Base-by-base conservation (phyloP, 2,797 vertebrate species). In the Semaprochilodus insignis region DNA sequence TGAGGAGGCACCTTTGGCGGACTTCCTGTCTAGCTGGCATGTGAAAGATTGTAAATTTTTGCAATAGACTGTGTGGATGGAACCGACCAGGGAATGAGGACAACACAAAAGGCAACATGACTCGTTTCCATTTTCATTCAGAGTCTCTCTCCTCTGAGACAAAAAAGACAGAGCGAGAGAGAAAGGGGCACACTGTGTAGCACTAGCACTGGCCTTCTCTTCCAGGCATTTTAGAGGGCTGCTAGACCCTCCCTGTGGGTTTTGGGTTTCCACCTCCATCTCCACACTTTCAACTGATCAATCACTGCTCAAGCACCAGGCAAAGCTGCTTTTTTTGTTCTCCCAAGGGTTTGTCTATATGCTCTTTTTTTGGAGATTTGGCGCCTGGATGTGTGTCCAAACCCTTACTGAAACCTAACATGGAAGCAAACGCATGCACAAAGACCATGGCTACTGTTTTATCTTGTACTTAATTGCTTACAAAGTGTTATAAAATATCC, bases 401-500 rank as follows among this genome's bases (percentile, higher is more conserved):
- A 25, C 44, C 75, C 57, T 80, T 63, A 74, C 52, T 13, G 25
- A 80, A 81, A 74, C 74, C 74, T 77, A 87, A 84, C 81, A 57
- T 40, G 10, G 72, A 81, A 75, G 60, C 10, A 80, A 82, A 78
- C 88, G 91, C 92, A 93, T 93, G 93, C 91, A 92, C 91, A 89
- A 93, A 90, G 92, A 93, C 92, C 93, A 90, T 89, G 75, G 88
- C 88, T 90, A 91, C 92, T 92, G 91, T 93, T 93, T 86, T 81
- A 81, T 87, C 88, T 89, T 86, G 78, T 88, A 81, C 86, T 83
- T 78, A 85, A 88, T 76, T 84, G 85, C 84, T 80, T 86, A 85
- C 71, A 63, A 79, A 79, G 78, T 76, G 67, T 82, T 74, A 78
- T 83, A 77, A 86, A 89, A 86, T 90, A 90, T 90, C 88, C 89